A percentile compares a stretch with the other conserved stretches of the same genome.
Evolutionary conservation across 1,140 invertebrate species (phyloP).

Genomic region (Drosophila teissieri): DNA sequence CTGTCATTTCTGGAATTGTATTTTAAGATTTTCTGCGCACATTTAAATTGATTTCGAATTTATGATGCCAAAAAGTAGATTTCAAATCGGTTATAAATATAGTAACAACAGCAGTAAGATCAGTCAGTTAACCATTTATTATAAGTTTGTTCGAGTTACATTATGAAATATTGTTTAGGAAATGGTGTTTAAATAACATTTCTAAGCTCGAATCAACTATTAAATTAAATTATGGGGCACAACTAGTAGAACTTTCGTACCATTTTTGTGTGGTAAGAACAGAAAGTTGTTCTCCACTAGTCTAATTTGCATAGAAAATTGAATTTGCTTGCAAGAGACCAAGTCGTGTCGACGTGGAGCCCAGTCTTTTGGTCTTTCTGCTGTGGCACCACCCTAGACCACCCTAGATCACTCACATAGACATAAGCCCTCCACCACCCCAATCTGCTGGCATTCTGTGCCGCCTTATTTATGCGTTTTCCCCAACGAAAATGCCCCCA

Average conservation of each 20-base stretch:
- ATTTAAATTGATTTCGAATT: background rate
- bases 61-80: background rate
- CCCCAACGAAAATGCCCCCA: too few species aligned
- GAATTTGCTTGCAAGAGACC: constrained; percentile 47
- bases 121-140: too few species aligned
- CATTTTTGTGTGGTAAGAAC: too few species aligned
- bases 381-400: background rate
- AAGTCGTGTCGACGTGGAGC: constrained; percentile 21
- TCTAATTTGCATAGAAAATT: constrained; percentile 68
- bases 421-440: background rate
- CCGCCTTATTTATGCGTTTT: constrained; percentile 20
- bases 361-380: background rate
- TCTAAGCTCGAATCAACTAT: too few species aligned
- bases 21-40: background rate
- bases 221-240: too few species aligned
- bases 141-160: too few species aligned
- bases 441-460: constrained; percentile 30
- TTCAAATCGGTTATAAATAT: too few species aligned
- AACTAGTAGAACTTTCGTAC: too few species aligned
- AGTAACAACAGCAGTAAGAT: too few species aligned
- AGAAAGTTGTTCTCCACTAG: background rate
- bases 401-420: background rate
- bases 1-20: constrained; percentile 8
- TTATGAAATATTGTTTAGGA: too few species aligned
- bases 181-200: too few species aligned